Percentiles rank a stretch among this genome's conserved stretches.
Evolutionary conservation across 2,113 vertebrate genomes (phyloP).

Genomic region (Pyxicephalus adspersus): DNA sequence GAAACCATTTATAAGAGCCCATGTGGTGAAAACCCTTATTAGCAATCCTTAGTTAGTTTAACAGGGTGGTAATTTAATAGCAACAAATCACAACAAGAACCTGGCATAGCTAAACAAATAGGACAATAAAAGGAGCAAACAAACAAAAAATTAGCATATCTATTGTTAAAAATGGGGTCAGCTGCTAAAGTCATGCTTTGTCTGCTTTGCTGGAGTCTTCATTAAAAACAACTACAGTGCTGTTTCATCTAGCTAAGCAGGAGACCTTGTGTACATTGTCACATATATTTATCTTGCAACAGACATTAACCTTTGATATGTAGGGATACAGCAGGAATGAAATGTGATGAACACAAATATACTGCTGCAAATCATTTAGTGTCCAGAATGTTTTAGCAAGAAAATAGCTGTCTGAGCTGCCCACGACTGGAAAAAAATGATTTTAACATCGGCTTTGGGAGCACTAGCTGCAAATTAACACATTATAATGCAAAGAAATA

Average conservation of each 20-base stretch:
- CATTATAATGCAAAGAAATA: neutral
- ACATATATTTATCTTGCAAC: conserved; percentile 48
- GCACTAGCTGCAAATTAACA: conserved; percentile 3
- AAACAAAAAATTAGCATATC: conserved; percentile 31
- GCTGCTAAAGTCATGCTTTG: neutral
- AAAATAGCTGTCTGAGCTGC: conserved; percentile 5
- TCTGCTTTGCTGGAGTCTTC: conserved; percentile 44
- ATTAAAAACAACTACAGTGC: conserved; percentile 54
- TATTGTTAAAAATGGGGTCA: conserved; percentile 39
- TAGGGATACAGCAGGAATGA: neutral
- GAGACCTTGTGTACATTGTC: conserved; percentile 28
- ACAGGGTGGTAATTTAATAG: conserved; percentile 52
- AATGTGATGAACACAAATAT: conserved; percentile 12
- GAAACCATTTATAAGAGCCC: neutral
- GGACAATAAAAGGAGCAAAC: conserved; percentile 23
- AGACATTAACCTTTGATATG: conserved; percentile 50
- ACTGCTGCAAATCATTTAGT: conserved; percentile 22
- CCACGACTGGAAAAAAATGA: neutral
- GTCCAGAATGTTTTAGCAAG: conserved; percentile 19
- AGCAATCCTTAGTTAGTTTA: conserved; percentile 51
- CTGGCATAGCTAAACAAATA: conserved; percentile 33
- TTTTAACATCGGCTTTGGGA: conserved; percentile 35
- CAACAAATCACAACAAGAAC: conserved; percentile 43
- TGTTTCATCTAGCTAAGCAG: conserved; percentile 23
- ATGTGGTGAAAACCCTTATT: conserved; percentile 24